A percentile compares a stretch with the other conserved stretches of the same genome.
phyloP scores from a whole-genome alignment of 2,797 vertebrate genomes.

The Chloroceryle inda region DNA sequence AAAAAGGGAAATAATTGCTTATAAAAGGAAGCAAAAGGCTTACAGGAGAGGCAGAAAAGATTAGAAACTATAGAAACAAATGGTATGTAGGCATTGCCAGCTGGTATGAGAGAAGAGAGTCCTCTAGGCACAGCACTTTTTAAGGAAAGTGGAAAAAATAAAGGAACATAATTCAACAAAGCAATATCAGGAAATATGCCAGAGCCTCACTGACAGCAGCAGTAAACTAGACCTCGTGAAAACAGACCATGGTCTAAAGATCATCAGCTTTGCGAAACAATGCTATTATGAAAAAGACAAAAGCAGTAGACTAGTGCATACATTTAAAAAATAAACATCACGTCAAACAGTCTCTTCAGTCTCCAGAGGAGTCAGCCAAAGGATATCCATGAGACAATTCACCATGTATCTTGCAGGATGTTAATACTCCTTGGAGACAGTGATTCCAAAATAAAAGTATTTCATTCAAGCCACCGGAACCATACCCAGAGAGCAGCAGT shows the following conservation, averaged over 20 bases:
- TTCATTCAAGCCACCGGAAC: background rate
- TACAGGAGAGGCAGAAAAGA: background rate
- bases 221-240: conserved; percentile 57
- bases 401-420: background rate
- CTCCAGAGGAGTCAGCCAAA: conserved; percentile 33
- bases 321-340: conserved; percentile 43
- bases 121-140: background rate
- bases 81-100: background rate
- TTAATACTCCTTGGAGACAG: conserved; percentile 22
- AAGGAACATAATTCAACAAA: conserved; percentile 7
- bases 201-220: conserved; percentile 37
- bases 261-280: conserved; percentile 30
- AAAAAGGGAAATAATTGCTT: background rate
- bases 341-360: background rate
- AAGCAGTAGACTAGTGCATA: conserved; percentile 33
- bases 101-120: conserved; percentile 19
- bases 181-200: conserved; percentile 27
- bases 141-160: conserved; percentile 15
- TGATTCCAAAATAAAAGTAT: conserved; percentile 18
- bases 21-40: background rate
- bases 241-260: conserved; percentile 36
- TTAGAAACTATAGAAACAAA: background rate
- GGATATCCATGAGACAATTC: conserved; percentile 1
- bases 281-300: conserved; percentile 31
- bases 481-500: background rate